A percentile compares a stretch with the other conserved stretches of the same genome.
Evolutionary conservation across 2,888 invertebrate genomes (phyloP).

Genomic region (Leptura quadrifasciata): DNA sequence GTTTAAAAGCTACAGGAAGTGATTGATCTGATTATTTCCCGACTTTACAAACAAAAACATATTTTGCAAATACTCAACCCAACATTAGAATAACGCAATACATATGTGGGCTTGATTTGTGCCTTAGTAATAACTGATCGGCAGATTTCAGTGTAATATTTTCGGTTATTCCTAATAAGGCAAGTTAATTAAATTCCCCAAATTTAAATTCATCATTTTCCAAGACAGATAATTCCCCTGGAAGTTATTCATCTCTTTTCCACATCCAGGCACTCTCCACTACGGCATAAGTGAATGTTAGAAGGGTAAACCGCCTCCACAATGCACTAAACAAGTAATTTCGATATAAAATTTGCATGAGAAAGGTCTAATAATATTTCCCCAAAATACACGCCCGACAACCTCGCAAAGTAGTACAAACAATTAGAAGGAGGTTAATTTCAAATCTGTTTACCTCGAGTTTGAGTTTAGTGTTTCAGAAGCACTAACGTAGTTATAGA

Average conservation of each 20-base stretch:
- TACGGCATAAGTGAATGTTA: not conserved
- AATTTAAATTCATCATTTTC: slow-evolving; percentile 7
- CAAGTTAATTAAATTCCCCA: not conserved
- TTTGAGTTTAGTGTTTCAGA: slow-evolving; percentile 2
- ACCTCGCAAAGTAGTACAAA: slow-evolving; percentile 7
- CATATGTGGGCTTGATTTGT: not conserved
- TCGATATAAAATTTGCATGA: slow-evolving; percentile 7
- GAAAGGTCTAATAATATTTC: slow-evolving; percentile 4
- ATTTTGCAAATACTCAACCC: not conserved
- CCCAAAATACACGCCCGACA: not conserved
- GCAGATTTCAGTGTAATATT: not conserved
- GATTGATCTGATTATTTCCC: not conserved
- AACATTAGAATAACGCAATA: not conserved
- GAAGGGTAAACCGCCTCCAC: not conserved
- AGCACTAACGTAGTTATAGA: slow-evolving; percentile 1
- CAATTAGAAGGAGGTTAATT: slow-evolving; percentile 7
- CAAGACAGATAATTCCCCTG: slow-evolving; percentile 1
- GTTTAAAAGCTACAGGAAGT: not conserved
- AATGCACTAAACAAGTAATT: slow-evolving; percentile 7
- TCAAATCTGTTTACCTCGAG: slow-evolving; percentile 4
- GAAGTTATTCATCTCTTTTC: not conserved
- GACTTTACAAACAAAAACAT: not conserved
- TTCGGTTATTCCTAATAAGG: not conserved
- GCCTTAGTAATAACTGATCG: not conserved
- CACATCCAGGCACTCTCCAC: not conserved